phyloP scores from a whole-genome alignment of 2,113 vertebrate genomes.

The Procavia capensis region DNA sequence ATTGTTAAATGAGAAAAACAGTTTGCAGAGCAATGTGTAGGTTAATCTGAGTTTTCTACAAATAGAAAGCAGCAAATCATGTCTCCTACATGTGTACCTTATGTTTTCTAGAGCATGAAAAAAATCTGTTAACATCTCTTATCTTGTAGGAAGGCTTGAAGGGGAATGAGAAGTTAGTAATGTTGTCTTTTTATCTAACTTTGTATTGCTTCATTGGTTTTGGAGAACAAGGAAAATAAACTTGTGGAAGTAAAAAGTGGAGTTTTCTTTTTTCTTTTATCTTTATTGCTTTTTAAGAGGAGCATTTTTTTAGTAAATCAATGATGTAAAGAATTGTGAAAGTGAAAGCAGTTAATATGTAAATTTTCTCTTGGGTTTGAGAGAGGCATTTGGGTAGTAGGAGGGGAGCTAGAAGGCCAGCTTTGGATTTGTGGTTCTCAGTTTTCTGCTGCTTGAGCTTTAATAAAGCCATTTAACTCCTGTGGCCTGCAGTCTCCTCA shows the following conservation, averaged over 20 bases:
- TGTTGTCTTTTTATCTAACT: conserved; percentile 47
- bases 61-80: neutral
- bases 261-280: conserved; percentile 42
- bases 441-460: conserved; percentile 33
- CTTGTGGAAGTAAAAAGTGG: conserved; percentile 48
- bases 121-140: conserved; percentile 37
- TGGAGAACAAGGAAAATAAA: conserved; percentile 64
- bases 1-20: conserved; percentile 44
- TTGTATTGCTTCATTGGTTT: conserved; percentile 56
- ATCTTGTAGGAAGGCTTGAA: conserved; percentile 15
- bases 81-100: conserved; percentile 15
- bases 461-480: conserved; percentile 18
- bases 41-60: conserved; percentile 44
- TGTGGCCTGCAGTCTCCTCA: neutral
- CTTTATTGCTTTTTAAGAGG: conserved; percentile 61
- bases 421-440: conserved; percentile 34
- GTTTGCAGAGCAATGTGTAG: conserved; percentile 27
- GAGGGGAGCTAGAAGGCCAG: neutral
- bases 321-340: conserved; percentile 54
- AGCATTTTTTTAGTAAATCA: conserved; percentile 29
- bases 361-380: conserved; percentile 16
- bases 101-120: conserved; percentile 9
- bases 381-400: neutral
- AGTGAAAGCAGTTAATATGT: conserved; percentile 54
- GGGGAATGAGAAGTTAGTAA: neutral